Base-by-base conservation (phyloP, 2,113 vertebrate genomes). In the Spilogale gracilis region DNA sequence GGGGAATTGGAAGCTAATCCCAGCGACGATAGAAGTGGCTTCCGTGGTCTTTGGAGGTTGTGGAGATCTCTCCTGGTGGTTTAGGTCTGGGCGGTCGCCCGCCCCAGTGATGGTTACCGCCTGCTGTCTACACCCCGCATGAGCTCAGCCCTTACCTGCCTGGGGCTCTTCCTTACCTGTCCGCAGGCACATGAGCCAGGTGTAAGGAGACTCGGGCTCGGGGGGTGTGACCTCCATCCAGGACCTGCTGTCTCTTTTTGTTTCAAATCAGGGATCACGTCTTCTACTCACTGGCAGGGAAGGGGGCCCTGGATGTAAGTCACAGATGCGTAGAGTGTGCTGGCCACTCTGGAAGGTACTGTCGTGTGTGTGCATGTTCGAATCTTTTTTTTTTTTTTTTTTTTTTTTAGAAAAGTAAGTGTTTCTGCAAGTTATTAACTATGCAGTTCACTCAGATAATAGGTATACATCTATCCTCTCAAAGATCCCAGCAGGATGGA, bases 381-480 rank as follows among this genome's bases (percentile, higher is more conserved):
- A 60, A 1, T 80, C 54, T 87, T 80, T 87, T 87, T 78, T 45
- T 80, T 58, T n/a, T n/a, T n/a, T n/a, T n/a, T n/a, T n/a, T 87
- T 80, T 87, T 87, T 78, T 45, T 80, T 58, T 30, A 14, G 38
- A 94, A 8, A 71, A 80, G 58, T 87, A 84, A 52, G 43, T 58
- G 25, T 60, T 76, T 3, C 32, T 65, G 18, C 3, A 38, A 74
- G 61, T 48, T 16, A 88, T 91, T 97, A 91, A 95, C 95, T 93
- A 27, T 94, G 91, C 78, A 32, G n/a, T 91, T 96, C 93, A 94
- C 91, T 92, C 73, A 94, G 86, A 52, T 20, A 71, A 6, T 87
- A 63, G 73, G 85, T 71, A 14, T 61, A 1, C 80, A 23, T 74
- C 2, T 56, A 6, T 83, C 54, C 86, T 95, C 80, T 38, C 82